Percentiles rank a stretch among this genome's conserved stretches.
Conservation (phyloP, 2,113 vertebrate genomes). For the Conger conger region DNA sequence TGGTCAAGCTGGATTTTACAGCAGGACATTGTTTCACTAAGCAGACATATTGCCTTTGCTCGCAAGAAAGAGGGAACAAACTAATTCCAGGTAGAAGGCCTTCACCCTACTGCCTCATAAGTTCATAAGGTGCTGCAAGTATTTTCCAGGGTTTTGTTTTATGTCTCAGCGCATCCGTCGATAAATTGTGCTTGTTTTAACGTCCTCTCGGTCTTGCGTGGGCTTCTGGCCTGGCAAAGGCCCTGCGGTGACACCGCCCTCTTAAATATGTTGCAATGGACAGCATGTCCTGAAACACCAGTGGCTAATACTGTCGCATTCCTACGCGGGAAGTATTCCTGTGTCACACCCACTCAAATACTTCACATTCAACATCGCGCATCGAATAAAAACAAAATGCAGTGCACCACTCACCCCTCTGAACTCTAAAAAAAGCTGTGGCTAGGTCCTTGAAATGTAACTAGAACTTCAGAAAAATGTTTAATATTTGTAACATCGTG, state of each 20-base stretch:
- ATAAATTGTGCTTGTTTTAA: background rate
- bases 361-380: background rate
- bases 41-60: no score
- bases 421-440: background rate
- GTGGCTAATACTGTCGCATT: conserved; percentile 3
- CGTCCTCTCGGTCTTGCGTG: background rate
- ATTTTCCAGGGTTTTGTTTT: background rate
- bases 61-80: no score
- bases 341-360: background rate
- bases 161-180: background rate
- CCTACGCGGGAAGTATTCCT: background rate
- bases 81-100: background rate
- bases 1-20: no score
- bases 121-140: background rate
- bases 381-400: background rate
- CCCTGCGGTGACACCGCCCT: background rate
- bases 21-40: no score
- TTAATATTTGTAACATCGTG: conserved; percentile 29
- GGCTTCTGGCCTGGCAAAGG: background rate
- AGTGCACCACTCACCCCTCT: background rate
- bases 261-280: conserved; percentile 7
- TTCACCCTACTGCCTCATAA: background rate
- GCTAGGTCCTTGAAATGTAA: background rate
- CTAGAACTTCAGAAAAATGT: background rate
- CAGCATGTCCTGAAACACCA: background rate